Percentiles rank a stretch among this genome's conserved stretches.
Evolutionary conservation across 2,888 invertebrate species (phyloP).

Genomic region (Lordiphosa fenestrarum): DNA sequence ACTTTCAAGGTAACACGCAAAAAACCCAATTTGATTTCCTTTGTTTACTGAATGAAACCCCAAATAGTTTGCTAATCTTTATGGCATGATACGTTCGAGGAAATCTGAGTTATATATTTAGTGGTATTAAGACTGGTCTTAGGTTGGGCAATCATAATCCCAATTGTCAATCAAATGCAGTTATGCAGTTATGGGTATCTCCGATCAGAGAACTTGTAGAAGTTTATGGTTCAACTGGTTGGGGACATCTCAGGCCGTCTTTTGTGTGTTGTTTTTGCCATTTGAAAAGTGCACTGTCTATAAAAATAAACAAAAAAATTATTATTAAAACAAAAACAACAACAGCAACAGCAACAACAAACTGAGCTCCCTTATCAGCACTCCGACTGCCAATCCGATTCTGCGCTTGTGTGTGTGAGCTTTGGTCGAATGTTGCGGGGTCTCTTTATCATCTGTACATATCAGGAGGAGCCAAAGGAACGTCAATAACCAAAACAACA

Average conservation of each 20-base stretch:
- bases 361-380: constrained; percentile 34
- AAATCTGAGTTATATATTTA: constrained; percentile 3
- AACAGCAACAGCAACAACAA: constrained; percentile 27
- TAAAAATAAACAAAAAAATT: constrained; percentile 8
- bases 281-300: constrained; percentile 14
- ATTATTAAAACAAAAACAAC: constrained; percentile 12
- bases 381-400: constrained; percentile 26
- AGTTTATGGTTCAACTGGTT: too few relatives aligned
- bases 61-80: not conserved
- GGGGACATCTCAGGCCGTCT: too few relatives aligned
- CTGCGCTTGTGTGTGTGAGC: constrained; percentile 9
- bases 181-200: constrained; percentile 13
- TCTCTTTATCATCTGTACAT: constrained; percentile 39
- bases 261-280: not conserved
- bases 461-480: constrained; percentile 11
- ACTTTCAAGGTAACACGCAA: not conserved
- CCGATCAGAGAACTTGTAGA: constrained; percentile 6
- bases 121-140: not conserved
- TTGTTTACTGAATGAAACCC: constrained; percentile 8
- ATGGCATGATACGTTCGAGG: not conserved
- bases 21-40: not conserved
- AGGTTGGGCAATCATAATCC: constrained; percentile 20
- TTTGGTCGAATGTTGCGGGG: constrained; percentile 15
- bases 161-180: constrained; percentile 27
- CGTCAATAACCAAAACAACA: constrained; percentile 23